Conservation (phyloP, 92 coral and sea anemone genomes). For the Siderastrea siderea region DNA sequence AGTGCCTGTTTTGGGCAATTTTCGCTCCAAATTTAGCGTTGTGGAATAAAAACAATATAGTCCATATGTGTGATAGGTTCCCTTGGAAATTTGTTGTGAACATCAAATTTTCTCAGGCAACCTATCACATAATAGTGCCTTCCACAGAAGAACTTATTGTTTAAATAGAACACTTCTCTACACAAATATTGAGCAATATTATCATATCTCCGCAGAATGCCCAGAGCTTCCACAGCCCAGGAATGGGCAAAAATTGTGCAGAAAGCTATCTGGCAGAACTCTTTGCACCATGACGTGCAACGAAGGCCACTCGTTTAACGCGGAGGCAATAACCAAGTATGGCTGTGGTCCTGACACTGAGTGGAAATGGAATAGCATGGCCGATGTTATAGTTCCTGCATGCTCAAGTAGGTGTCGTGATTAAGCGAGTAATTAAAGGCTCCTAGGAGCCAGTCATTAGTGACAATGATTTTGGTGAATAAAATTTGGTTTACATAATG, state of each 20-base stretch:
- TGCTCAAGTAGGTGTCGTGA: slow-evolving; percentile 56
- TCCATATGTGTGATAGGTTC: too few relatives aligned
- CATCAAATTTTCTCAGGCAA: too few relatives aligned
- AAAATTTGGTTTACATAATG: too few relatives aligned
- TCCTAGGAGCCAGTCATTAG: too few relatives aligned
- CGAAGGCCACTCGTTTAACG: slow-evolving; percentile 59
- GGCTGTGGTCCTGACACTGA: slow-evolving; percentile 79
- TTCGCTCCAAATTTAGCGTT: too few relatives aligned
- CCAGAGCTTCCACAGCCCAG: slow-evolving; percentile 46
- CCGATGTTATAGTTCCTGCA: slow-evolving; percentile 25
- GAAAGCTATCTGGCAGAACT: slow-evolving; percentile 50
- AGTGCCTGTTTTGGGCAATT: too few relatives aligned
- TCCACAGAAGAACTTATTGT: background rate
- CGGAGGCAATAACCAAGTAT: slow-evolving; percentile 48
- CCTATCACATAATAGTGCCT: too few relatives aligned
- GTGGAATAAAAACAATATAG: too few relatives aligned
- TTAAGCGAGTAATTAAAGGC: background rate
- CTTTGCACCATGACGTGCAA: slow-evolving; percentile 55
- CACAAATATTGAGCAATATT: background rate
- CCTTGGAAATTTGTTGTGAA: too few relatives aligned
- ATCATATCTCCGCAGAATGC: slow-evolving; percentile 38
- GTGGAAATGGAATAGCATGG: slow-evolving; percentile 67
- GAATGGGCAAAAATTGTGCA: slow-evolving; percentile 42
- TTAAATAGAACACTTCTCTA: background rate
- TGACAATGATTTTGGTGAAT: too few relatives aligned